Evolutionary conservation across 1,140 invertebrate species (phyloP).

Genomic region (Heliconius himera): DNA sequence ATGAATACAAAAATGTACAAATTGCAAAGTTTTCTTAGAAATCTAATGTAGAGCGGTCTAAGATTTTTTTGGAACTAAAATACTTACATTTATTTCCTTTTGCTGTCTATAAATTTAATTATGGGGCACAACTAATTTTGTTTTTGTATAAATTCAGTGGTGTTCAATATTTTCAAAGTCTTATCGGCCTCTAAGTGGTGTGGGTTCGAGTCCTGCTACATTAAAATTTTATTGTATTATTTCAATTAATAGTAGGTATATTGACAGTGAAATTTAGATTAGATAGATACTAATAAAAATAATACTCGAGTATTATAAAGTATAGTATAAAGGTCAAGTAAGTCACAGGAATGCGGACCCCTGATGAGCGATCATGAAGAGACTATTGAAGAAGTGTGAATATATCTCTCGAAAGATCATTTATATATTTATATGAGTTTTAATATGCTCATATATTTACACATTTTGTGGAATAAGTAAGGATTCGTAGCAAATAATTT

Average conservation of each 20-base stretch:
- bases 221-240: neutral
- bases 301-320: neutral
- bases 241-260: neutral
- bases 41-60: neutral
- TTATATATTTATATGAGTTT: neutral
- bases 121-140: neutral
- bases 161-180: too few relatives aligned
- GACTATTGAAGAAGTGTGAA: constrained; percentile 10
- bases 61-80: neutral
- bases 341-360: neutral
- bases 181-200: too few relatives aligned
- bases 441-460: neutral
- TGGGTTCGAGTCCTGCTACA: too few relatives aligned
- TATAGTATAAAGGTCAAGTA: neutral
- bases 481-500: neutral
- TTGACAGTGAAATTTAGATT: neutral
- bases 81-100: neutral
- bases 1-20: constrained; percentile 3
- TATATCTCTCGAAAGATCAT: neutral
- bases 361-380: neutral
- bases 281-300: neutral
- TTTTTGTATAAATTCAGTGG: neutral
- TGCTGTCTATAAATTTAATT: neutral
- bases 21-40: constrained; percentile 11
- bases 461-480: neutral